Percentiles rank a stretch among this genome's conserved stretches.
phyloP scores from a whole-genome alignment of 2,888 invertebrate species.

The Acanthosepion pharaonis region DNA sequence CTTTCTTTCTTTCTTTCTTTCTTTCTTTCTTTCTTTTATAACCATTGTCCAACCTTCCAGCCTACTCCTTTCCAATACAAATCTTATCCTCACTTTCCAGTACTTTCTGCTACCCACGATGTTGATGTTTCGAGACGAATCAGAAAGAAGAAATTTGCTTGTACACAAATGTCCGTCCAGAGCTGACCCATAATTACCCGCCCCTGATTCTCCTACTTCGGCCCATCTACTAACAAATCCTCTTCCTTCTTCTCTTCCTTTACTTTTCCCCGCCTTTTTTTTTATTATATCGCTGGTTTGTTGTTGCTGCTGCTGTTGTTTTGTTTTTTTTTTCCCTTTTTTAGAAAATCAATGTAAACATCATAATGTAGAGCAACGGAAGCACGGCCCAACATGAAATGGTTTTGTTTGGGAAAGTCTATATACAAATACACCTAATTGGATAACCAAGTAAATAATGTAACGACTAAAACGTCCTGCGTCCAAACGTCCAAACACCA shows the following conservation, averaged over 20 bases:
- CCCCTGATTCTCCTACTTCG: neutral
- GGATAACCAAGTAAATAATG: conserved; percentile 3
- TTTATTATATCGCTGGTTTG: neutral
- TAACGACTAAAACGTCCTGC: neutral
- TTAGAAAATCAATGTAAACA: neutral
- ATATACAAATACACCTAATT: conserved; percentile 33
- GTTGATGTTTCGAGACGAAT: neutral
- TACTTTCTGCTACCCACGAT: neutral
- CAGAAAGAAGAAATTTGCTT: conserved; percentile 33
- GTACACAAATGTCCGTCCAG: conserved; percentile 1
- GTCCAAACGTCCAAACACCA: neutral
- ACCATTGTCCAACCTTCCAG: neutral
- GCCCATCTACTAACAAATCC: neutral
- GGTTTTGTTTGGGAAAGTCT: neutral
- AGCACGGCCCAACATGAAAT: neutral
- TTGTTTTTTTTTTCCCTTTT: neutral
- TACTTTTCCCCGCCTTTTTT: neutral
- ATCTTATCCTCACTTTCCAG: neutral
- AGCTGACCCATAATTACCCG: neutral
- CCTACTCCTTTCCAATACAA: neutral
- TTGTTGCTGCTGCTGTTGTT: neutral
- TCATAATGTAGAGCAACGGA: neutral
- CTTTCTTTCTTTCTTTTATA: too few relatives aligned
- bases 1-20: too few relatives aligned
- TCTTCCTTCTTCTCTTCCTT: neutral